These are phyloP conservation scores for Hirtodrosophila cameraria DNA, from an alignment of 2,888 invertebrate species.

Conservation along the genomic window DNA sequence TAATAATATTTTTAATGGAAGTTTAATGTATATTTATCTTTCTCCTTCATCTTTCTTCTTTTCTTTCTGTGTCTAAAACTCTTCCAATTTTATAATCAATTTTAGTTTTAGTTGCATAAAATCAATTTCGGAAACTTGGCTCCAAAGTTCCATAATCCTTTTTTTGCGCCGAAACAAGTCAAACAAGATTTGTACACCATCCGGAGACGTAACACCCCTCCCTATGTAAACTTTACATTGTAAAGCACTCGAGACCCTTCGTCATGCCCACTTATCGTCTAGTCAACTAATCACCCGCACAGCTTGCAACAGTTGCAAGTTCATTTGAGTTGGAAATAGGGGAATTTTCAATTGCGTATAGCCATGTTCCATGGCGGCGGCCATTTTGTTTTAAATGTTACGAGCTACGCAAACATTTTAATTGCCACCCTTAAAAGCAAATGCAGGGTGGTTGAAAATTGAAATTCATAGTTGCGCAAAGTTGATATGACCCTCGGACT, in stretches of 20 bases:
- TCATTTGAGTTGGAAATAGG: neutral
- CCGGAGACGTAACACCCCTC: slow-evolving; percentile 29
- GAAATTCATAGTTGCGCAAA: slow-evolving; percentile 64
- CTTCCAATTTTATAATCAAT: no score
- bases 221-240: slow-evolving; percentile 20
- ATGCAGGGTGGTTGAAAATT: slow-evolving; percentile 58
- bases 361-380: slow-evolving; percentile 29
- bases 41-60: no score
- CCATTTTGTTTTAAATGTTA: slow-evolving; percentile 58
- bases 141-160: neutral
- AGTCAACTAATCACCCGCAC: slow-evolving; percentile 54
- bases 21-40: no score
- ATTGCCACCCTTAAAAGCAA: slow-evolving; percentile 69
- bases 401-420: slow-evolving; percentile 62
- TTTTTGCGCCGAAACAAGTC: slow-evolving; percentile 11
- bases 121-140: no score
- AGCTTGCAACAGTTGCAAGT: slow-evolving; percentile 46
- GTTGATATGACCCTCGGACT: neutral
- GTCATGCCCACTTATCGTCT: slow-evolving; percentile 39
- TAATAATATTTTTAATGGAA: no score
- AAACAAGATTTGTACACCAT: neutral
- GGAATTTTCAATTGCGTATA: slow-evolving; percentile 2
- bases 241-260: slow-evolving; percentile 42
- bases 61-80: no score
- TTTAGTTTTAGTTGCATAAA: no score